These are phyloP conservation scores for Semotilus atromaculatus DNA, from an alignment of 2,797 vertebrate genomes.

Conservation along the genomic window DNA sequence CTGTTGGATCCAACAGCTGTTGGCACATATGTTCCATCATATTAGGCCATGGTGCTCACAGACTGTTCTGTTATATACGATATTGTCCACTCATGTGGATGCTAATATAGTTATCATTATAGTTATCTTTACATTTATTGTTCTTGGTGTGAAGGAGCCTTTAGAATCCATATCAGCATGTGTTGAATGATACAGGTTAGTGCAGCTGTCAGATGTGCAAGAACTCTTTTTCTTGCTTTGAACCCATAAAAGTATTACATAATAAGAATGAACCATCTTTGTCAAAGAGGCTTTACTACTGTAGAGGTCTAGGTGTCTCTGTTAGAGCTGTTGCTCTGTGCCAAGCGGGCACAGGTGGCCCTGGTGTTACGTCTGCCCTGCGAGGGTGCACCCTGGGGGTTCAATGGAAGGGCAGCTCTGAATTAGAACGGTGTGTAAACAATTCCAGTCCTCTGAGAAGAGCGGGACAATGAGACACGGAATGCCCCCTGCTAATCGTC, in stretches of 20 bases:
- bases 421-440: slow-evolving; percentile 65
- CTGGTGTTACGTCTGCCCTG: slow-evolving; percentile 48
- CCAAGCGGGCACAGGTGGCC: slow-evolving; percentile 49
- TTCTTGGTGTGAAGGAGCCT: neutral
- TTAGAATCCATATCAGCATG: neutral
- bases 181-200: neutral
- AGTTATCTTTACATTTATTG: neutral
- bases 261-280: neutral
- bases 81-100: neutral
- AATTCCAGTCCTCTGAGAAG: slow-evolving; percentile 67
- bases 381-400: slow-evolving; percentile 45
- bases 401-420: slow-evolving; percentile 56
- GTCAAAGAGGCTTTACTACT: neutral
- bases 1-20: neutral
- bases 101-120: neutral
- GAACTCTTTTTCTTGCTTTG: neutral
- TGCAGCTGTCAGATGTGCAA: slow-evolving; percentile 17
- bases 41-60: neutral
- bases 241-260: neutral
- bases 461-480: slow-evolving; percentile 56
- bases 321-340: slow-evolving; percentile 21
- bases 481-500: slow-evolving; percentile 64
- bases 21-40: neutral
- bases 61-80: too few relatives aligned
- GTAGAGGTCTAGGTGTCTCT: slow-evolving; percentile 26